These are phyloP conservation scores for Heliconius nattereri DNA, from an alignment of 1,140 invertebrate species.

Conservation along the genomic window DNA sequence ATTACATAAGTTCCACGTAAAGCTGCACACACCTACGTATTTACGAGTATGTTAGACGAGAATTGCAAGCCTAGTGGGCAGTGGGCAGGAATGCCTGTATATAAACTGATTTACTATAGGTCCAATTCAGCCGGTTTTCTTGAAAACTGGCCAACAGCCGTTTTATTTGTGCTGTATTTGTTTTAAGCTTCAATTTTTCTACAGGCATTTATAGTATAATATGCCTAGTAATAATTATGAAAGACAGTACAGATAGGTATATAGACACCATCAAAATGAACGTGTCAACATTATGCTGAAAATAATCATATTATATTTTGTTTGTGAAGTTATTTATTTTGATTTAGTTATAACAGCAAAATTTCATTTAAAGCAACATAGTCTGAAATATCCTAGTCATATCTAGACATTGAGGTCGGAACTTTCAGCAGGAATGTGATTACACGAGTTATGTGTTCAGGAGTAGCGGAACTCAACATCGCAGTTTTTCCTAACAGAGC, in stretches of 20 bases:
- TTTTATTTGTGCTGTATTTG: conserved; percentile 28
- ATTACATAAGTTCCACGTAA: conserved; percentile 16
- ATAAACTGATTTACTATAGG: conserved; percentile 38
- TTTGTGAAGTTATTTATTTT: too few species aligned
- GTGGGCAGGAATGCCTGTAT: conserved; percentile 32
- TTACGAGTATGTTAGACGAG: conserved; percentile 32
- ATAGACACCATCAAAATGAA: background rate
- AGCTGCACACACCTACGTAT: conserved; percentile 13
- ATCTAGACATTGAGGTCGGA: too few species aligned
- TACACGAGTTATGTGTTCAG: too few species aligned
- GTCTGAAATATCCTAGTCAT: too few species aligned
- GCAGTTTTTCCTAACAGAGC: too few species aligned
- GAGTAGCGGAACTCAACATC: too few species aligned
- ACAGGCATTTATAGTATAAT: background rate
- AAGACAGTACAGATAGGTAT: background rate
- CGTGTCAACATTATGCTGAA: too few species aligned
- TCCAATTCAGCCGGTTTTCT: conserved; percentile 37
- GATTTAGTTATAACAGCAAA: too few species aligned
- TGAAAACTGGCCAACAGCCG: conserved; percentile 34
- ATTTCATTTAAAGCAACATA: too few species aligned
- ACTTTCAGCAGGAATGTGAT: too few species aligned
- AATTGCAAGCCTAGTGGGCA: conserved; percentile 35
- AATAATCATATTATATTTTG: too few species aligned
- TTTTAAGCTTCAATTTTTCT: conserved; percentile 1
- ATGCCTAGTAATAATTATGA: background rate